phyloP scores from a whole-genome alignment of 2,888 invertebrate genomes.

The Argyra leucocephala region DNA sequence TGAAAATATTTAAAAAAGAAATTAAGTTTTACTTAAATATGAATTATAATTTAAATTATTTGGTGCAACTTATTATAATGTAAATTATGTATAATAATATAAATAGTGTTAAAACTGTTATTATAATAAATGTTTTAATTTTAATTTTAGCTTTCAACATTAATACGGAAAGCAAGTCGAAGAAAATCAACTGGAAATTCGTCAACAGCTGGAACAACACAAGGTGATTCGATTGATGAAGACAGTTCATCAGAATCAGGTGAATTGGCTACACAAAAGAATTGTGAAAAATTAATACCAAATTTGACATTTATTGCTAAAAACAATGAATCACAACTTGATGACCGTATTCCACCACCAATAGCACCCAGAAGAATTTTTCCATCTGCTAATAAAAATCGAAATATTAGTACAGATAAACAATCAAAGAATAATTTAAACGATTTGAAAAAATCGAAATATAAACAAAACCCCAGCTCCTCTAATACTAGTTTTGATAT shows the following conservation, averaged over 20 bases:
- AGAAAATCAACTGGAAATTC: slow-evolving; percentile 26
- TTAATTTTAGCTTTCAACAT: slow-evolving; percentile 36
- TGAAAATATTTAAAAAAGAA: no score
- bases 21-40: no score
- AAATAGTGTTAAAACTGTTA: no score
- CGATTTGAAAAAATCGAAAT: neutral
- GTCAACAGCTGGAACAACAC: slow-evolving; percentile 21
- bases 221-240: slow-evolving; percentile 12
- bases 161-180: slow-evolving; percentile 36
- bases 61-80: no score
- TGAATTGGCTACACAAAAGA: slow-evolving; percentile 19
- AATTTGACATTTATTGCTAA: slow-evolving; percentile 34
- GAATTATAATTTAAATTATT: no score
- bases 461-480: neutral
- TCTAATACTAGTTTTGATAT: slow-evolving; percentile 11
- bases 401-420: slow-evolving; percentile 11
- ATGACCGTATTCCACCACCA: slow-evolving; percentile 22
- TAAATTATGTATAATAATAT: no score
- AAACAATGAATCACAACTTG: slow-evolving; percentile 17
- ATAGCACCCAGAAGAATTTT: slow-evolving; percentile 12
- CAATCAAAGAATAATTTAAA: slow-evolving; percentile 14
- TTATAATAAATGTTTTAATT: neutral
- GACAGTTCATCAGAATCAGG: slow-evolving; percentile 23
- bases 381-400: neutral
- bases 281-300: slow-evolving; percentile 31